Base-by-base conservation (phyloP, 2,888 invertebrate species). In the Clitarchus hookeri region DNA sequence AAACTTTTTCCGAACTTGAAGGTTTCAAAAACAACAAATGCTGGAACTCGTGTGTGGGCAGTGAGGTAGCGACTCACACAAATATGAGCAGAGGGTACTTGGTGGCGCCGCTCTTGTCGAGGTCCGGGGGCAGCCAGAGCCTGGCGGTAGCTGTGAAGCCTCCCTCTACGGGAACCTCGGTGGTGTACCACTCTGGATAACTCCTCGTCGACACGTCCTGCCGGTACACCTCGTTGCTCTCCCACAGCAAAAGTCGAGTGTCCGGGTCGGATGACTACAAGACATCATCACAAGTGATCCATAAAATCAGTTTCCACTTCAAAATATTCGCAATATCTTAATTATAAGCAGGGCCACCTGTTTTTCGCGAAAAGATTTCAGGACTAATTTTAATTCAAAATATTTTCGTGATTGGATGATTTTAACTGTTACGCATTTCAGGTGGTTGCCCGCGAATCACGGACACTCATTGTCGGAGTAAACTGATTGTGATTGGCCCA, bases 41-140 rank as follows among this genome's bases (percentile, higher is more conserved):
- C 36, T 36, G 36, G 4, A 36, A 36, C 36, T 36, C 2, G 36
- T 36, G 36, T 53, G 53, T 19, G 2, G 19, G 53, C 12, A 53
- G 36, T 16, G 36, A 80, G 80, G 48, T 36, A 87, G 65, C 11
- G 65, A 94, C 96, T 95, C 92, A 97, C 94, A 97, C 97, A 90
- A 96, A 96, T 87, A 97, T 95, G 54, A 97, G 91, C 92, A 97
- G 93, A 0, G 97, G 97, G 90, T 97, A 96, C 90, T 97, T 95
- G 3, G 94, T 95, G 44, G 92, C 91, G 48, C 95, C 95, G 78
- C 94, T 93, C 84, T 93, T 92, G 90, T 94, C 94, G 87, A 96
- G 93, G 89, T 96, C 94, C 0, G 94, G 93, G 0, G 97, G 97
- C 83, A 96, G 92, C 90, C 95, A 94, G 77, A 97, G 91, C 87